Base-by-base conservation (phyloP, 2,797 vertebrate species). In the Enteromius thamalakanensis region DNA sequence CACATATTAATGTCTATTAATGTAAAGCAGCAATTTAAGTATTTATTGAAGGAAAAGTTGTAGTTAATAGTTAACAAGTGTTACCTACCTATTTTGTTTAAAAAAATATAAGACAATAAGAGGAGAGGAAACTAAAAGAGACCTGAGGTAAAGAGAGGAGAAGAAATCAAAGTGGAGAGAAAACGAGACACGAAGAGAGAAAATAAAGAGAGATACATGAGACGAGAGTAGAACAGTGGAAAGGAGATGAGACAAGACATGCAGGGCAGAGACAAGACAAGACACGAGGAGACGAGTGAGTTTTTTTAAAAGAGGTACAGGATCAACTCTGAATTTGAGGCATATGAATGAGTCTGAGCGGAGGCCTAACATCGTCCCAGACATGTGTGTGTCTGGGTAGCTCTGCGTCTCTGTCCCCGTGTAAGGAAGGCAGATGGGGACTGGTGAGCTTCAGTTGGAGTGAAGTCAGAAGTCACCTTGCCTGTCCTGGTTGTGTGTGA, bases 391-490 rank as follows among this genome's bases (percentile, higher is more conserved):
- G 55, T 79, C 67, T 84, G 82, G 71, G 76, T 71, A 78, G 29
- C 58, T 45, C 12, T 83, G 83, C 75, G 53, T 82, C 76, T 87
- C 42, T 72, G 79, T 76, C 62, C 82, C 77, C 21, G 64, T 32
- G 77, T 45, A 42, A 74, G 34, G 34, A 70, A 86, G 81, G 81
- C 85, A 89, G 86, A 88, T 79, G 81, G 86, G 83, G 87, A 84
- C 71, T 80, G n/a, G 79, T 81, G 84, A 84, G 88, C 82, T 87
- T 70, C 49, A 71, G 76, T 82, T 60, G 79, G 70, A 86, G 82
- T 85, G 85, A 84, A 87, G 87, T 88, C 86, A 87, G 89, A 86
- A 88, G 90, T 91, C 88, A 91, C 90, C 89, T 90, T 90, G 90
- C 88, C 88, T 89, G 89, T 88, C 88, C 89, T 81, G 85, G 74